Evolutionary conservation across 2,888 invertebrate genomes (phyloP).

Genomic region (Lagria hirta): DNA sequence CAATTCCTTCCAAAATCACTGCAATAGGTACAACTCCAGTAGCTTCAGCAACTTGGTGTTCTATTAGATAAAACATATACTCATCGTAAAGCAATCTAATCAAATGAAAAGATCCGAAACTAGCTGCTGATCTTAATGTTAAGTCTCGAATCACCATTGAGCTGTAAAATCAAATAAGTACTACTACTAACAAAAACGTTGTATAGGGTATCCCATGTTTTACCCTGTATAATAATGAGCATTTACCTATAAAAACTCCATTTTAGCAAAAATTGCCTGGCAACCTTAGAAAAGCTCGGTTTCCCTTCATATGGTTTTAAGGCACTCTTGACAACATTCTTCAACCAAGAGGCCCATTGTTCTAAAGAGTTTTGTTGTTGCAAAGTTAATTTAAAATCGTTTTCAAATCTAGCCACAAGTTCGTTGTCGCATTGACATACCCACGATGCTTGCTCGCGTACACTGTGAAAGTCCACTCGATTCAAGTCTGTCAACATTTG

Average conservation of each 20-base stretch:
- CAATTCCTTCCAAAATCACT: slow-evolving; percentile 76
- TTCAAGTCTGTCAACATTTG: slow-evolving; percentile 97
- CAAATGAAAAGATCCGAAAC: slow-evolving; percentile 98
- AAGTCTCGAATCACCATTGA: slow-evolving; percentile 98
- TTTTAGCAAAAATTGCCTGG: slow-evolving; percentile 91
- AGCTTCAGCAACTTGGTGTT: slow-evolving; percentile 92
- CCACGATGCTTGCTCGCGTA: slow-evolving; percentile 93
- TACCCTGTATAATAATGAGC: too few relatives aligned
- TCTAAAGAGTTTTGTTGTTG: slow-evolving; percentile 92
- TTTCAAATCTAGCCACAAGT: slow-evolving; percentile 75
- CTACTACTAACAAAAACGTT: not conserved
- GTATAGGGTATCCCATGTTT: not conserved
- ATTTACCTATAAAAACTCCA: slow-evolving; percentile 95
- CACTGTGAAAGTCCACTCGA: slow-evolving; percentile 96
- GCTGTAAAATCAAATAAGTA: slow-evolving; percentile 57
- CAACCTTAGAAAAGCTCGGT: slow-evolving; percentile 79
- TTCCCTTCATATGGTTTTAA: slow-evolving; percentile 86
- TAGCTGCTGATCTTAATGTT: slow-evolving; percentile 92
- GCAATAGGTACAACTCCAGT: slow-evolving; percentile 91
- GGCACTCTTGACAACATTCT: slow-evolving; percentile 86
- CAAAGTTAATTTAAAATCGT: slow-evolving; percentile 89
- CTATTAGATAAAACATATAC: slow-evolving; percentile 98
- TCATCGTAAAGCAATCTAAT: slow-evolving; percentile 97
- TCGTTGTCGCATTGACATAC: slow-evolving; percentile 93
- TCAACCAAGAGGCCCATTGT: slow-evolving; percentile 98